These are phyloP conservation scores for Palloptera scutellata DNA, from an alignment of 2,888 invertebrate genomes.

Conservation along the genomic window DNA sequence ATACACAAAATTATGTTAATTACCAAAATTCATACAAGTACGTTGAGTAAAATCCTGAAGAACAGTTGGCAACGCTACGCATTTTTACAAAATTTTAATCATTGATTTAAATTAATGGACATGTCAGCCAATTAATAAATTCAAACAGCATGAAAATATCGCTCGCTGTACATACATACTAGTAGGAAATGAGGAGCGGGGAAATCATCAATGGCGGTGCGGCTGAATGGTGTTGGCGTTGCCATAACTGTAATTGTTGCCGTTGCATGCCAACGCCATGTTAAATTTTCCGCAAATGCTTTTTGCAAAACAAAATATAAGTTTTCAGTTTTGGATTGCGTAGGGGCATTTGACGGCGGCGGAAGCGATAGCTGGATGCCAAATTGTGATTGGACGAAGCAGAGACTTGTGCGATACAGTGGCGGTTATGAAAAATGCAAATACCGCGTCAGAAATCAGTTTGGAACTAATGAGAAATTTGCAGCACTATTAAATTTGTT, in stretches of 20 bases:
- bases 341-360: no score
- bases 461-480: constrained; percentile 34
- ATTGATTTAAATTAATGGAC: constrained; percentile 63
- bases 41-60: constrained; percentile 12
- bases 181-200: constrained; percentile 7
- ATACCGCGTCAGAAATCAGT: no score
- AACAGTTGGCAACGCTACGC: constrained; percentile 28
- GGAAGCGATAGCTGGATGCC: no score
- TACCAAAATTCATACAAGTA: constrained; percentile 31
- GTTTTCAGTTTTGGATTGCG: no score
- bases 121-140: constrained; percentile 65
- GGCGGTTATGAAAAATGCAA: no score
- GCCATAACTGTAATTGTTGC: constrained; percentile 16
- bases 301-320: constrained; percentile 7
- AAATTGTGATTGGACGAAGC: no score
- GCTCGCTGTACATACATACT: no score
- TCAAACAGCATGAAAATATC: constrained; percentile 58
- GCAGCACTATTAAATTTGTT: constrained; percentile 34
- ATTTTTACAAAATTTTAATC: constrained; percentile 45
- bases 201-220: neutral
- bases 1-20: constrained; percentile 53
- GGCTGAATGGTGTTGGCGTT: constrained; percentile 5
- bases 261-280: constrained; percentile 39
- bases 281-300: constrained; percentile 46
- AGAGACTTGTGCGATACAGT: no score